These are phyloP conservation scores for Rhogogaster chlorosoma DNA, from an alignment of 2,888 invertebrate species.

Conservation along the genomic window DNA sequence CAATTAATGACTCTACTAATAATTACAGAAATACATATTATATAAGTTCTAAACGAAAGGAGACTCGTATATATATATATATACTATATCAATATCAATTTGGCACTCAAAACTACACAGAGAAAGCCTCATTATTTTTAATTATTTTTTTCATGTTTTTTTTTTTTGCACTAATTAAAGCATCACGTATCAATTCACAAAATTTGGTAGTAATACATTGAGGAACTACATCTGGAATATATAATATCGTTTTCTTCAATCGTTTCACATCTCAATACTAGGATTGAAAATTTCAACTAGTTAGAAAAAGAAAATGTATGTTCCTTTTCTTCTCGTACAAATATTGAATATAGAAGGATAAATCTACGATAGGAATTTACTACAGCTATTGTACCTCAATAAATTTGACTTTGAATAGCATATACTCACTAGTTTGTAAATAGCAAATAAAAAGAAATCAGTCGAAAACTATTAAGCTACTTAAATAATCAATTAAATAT, in stretches of 20 bases:
- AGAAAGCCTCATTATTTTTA: slow-evolving; percentile 41
- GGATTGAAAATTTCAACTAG: slow-evolving; percentile 17
- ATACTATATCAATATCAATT: slow-evolving; percentile 50
- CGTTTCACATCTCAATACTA: background rate
- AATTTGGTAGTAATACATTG: slow-evolving; percentile 44
- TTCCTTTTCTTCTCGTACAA: background rate
- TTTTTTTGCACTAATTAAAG: slow-evolving; percentile 45
- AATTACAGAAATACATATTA: slow-evolving; percentile 3
- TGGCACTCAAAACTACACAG: slow-evolving; percentile 49
- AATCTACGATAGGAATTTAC: slow-evolving; percentile 1
- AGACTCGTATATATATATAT: slow-evolving; percentile 36
- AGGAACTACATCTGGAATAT: slow-evolving; percentile 38
- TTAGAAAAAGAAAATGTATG: background rate
- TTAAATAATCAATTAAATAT: slow-evolving; percentile 18
- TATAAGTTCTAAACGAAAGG: slow-evolving; percentile 26
- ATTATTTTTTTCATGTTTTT: slow-evolving; percentile 4
- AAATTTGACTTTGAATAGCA: slow-evolving; percentile 7
- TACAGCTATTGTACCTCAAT: slow-evolving; percentile 13
- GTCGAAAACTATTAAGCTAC: slow-evolving; percentile 19
- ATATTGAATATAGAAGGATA: background rate
- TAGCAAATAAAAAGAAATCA: slow-evolving; percentile 13
- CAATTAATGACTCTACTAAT: slow-evolving; percentile 22
- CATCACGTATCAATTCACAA: slow-evolving; percentile 37
- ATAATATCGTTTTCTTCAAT: slow-evolving; percentile 12
- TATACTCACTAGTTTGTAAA: slow-evolving; percentile 16